A percentile compares a stretch with the other conserved stretches of the same genome.
phyloP scores from a whole-genome alignment of 1,140 invertebrate genomes.

The Steinernema feltiae region DNA sequence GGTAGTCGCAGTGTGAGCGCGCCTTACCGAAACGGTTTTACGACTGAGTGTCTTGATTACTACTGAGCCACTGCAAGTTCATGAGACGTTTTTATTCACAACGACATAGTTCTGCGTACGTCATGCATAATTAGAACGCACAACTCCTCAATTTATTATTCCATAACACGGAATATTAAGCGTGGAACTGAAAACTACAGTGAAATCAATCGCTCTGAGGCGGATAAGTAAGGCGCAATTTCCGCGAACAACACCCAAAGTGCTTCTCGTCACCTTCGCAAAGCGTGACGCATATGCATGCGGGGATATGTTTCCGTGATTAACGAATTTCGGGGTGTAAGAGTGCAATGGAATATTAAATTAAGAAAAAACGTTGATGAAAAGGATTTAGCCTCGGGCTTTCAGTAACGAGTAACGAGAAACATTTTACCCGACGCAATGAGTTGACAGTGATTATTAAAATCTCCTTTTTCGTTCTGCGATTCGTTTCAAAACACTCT shows the following conservation, averaged over 20 bases:
- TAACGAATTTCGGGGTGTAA: background rate
- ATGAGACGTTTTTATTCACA: too few species aligned
- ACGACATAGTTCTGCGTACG: too few species aligned
- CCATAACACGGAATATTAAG: background rate
- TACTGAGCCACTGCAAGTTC: too few species aligned
- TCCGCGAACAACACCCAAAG: background rate
- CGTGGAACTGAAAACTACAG: background rate
- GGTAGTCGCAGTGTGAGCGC: too few species aligned
- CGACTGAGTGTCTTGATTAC: too few species aligned
- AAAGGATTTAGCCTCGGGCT: background rate
- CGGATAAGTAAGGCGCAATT: too few species aligned
- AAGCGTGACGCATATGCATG: background rate
- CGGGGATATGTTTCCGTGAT: background rate
- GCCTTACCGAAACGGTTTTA: too few species aligned
- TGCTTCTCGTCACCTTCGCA: background rate
- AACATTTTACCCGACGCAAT: constrained; percentile 2
- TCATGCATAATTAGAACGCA: background rate
- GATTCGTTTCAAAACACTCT: background rate
- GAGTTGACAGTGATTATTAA: background rate
- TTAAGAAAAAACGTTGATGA: background rate
- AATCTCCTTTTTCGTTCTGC: background rate
- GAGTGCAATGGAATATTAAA: background rate
- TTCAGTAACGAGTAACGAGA: background rate
- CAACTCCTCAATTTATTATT: background rate
- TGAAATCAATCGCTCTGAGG: too few species aligned